Evolutionary conservation across 1,140 invertebrate species (phyloP), one percentile per base, ranked within the genome.

Genomic region (Neodiprion pinetum): DNA sequence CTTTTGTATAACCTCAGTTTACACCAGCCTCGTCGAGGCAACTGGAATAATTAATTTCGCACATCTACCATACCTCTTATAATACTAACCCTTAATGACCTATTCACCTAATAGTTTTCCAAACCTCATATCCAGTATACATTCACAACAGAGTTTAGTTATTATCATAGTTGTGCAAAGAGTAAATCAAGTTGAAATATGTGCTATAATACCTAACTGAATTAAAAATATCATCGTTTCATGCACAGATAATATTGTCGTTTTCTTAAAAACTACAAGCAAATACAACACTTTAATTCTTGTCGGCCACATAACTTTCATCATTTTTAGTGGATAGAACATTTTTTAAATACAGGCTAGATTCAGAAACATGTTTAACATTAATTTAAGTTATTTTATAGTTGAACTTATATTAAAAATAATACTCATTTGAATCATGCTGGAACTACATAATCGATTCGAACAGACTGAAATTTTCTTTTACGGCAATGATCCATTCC

Each of bases 1-100:
- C 86, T 86, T 87, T 83, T 86, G 82, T 84, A 83, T 87, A 88
- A 86, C 83, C 85, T 86, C 80, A 87, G 83, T 87, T 83, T 85
- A 87, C 81, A 83, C 83, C 67, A 82, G 81, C 80, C 80, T 81
- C 83, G 80, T 81, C 72, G 80, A 82, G 78, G 76, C 78, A 80
- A 76, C 75, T 77, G 72, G 78, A 76, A 77, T 74, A 79, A 69
- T 61, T 61, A 61, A 61, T 47, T 47, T 79, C 80, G 84, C 80
- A 83, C 84, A 85, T 5, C 81, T 78, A 80, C 80, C 78, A 80
- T 78, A 76, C 76, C 76, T 83, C 78, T 81, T 82, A 82, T 80
- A 77, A 82, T 80, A 77, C 72, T 69, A 69, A 69, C 21, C 77
- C 67, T 73, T 48, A 70, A 47, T 78, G 77, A 81, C 73, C 77